phyloP scores from a whole-genome alignment of 2,113 vertebrate species.

The Chlorocebus sabaeus region DNA sequence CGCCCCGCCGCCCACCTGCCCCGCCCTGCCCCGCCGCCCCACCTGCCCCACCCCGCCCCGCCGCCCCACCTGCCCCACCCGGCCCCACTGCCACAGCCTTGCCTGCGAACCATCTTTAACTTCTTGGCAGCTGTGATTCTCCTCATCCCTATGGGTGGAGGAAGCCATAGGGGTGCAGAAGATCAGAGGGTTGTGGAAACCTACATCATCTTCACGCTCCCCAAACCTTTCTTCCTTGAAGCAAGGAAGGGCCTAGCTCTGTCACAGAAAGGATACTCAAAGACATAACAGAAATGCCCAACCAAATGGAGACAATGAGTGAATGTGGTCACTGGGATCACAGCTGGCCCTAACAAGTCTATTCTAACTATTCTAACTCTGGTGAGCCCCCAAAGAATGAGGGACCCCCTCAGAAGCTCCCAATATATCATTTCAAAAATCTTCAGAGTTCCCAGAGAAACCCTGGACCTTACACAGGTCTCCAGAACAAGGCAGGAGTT shows the following conservation, averaged over 20 bases:
- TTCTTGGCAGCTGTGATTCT: background rate
- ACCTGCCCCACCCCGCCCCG: too few relatives aligned
- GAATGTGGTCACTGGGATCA: background rate
- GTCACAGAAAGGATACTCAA: background rate
- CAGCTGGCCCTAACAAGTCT: background rate
- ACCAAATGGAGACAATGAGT: background rate
- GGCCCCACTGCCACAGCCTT: background rate
- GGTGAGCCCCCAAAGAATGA: background rate
- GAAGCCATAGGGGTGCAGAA: background rate
- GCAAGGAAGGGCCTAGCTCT: background rate
- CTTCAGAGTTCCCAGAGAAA: background rate
- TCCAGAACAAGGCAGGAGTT: background rate
- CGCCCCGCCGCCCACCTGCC: too few relatives aligned
- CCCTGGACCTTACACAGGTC: too few relatives aligned
- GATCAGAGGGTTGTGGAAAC: background rate
- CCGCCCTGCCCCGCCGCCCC: too few relatives aligned
- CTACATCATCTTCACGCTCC: too few relatives aligned
- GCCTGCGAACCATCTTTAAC: background rate
- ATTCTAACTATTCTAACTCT: background rate
- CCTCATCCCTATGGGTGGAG: background rate
- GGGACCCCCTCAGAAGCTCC: background rate
- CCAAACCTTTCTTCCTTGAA: background rate
- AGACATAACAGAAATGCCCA: background rate
- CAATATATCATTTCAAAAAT: background rate
- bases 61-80: background rate